These are phyloP conservation scores for Choristoneura fumiferana DNA, from an alignment of 1,140 invertebrate species.

Conservation along the genomic window DNA sequence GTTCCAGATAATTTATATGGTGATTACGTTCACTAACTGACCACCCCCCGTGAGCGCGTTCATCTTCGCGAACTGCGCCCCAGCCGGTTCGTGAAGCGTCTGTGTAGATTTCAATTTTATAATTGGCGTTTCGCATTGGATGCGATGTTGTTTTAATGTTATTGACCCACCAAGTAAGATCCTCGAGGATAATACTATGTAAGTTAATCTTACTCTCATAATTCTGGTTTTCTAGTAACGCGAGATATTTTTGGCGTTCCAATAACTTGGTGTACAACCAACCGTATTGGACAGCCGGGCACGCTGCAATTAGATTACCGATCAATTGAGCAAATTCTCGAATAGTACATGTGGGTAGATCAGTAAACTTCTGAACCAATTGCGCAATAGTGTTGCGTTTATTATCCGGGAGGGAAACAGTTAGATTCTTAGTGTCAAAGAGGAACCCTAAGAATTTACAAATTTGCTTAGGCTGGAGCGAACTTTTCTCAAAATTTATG, in stretches of 20 bases:
- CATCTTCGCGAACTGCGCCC: neutral
- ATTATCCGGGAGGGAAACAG: neutral
- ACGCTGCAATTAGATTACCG: neutral
- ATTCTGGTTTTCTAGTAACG: neutral
- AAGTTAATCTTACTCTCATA: slow-evolving; percentile 2
- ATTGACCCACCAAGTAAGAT: slow-evolving; percentile 7
- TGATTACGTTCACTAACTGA: neutral
- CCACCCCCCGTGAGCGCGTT: neutral
- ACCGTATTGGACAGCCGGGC: slow-evolving; percentile 1
- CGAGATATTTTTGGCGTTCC: slow-evolving; percentile 16
- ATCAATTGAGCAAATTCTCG: slow-evolving; percentile 6
- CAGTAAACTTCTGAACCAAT: neutral
- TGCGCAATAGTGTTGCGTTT: slow-evolving; percentile 4
- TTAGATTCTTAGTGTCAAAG: neutral
- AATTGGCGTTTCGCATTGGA: neutral
- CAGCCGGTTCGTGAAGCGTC: neutral
- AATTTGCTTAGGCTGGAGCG: neutral
- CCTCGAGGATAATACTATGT: neutral
- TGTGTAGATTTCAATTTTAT: neutral
- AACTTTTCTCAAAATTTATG: slow-evolving; percentile 12
- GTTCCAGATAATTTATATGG: neutral
- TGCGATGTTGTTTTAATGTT: neutral
- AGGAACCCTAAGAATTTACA: slow-evolving; percentile 12
- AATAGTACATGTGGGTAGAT: too few species aligned
- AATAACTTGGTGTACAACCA: too few species aligned